Percentiles rank a stretch among this genome's conserved stretches.
phyloP scores from a whole-genome alignment of 2,113 vertebrate genomes.

The Sprattus sprattus region DNA sequence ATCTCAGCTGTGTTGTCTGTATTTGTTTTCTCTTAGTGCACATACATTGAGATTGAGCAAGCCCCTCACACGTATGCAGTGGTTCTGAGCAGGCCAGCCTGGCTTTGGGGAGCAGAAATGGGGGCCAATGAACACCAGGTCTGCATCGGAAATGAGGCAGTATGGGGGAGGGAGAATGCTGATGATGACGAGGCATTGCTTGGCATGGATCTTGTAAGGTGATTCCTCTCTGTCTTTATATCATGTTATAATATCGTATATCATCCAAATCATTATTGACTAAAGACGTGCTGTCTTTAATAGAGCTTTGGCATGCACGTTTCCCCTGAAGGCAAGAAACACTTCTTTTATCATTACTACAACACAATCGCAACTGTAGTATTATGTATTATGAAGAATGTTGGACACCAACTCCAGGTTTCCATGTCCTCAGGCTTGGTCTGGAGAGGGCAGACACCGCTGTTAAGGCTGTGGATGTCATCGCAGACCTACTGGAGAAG shows the following conservation, averaged over 20 bases:
- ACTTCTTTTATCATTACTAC: neutral
- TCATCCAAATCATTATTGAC: neutral
- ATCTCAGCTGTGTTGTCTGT: neutral
- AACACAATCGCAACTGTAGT: neutral
- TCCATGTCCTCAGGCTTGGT: conserved; percentile 77
- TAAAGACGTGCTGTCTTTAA: neutral
- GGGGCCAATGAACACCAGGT: conserved; percentile 93
- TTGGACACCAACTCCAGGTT: neutral
- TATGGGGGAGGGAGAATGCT: conserved; percentile 87
- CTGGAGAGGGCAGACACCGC: conserved; percentile 91
- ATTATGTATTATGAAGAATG: too few species aligned
- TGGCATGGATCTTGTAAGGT: conserved; percentile 97
- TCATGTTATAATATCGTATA: neutral
- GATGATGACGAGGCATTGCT: conserved; percentile 81
- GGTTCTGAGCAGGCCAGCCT: conserved; percentile 90
- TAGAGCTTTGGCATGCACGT: neutral
- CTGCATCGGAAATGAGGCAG: conserved; percentile 95
- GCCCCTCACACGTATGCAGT: conserved; percentile 78
- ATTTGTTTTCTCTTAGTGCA: conserved; percentile 74
- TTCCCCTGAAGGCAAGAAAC: neutral
- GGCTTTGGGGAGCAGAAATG: conserved; percentile 98
- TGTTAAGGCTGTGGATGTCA: conserved; percentile 82
- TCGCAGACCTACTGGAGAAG: conserved; percentile 84
- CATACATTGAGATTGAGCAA: conserved; percentile 87
- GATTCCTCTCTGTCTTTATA: neutral